Evolutionary conservation across 1,140 invertebrate genomes (phyloP), one percentile per base, ranked within the genome.

Genomic region (Aphaenogaster floridana): DNA sequence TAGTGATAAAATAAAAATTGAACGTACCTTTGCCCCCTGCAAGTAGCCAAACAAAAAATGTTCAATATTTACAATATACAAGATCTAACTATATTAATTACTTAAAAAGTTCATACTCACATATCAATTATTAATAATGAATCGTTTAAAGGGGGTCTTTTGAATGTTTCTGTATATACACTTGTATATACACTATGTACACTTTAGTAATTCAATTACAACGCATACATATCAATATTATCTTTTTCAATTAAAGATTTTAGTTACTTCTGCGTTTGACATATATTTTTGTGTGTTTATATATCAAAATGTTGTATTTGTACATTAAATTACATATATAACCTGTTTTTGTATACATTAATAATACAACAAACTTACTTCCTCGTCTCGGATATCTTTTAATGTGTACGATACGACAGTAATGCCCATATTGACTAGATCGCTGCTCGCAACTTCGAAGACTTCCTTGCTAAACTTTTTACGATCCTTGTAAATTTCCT

Each of bases 401-500:
- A 99, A 96, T 2, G 99, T 99, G 95, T 99, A 99, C 2, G 99
- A 99, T 9, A 99, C 99, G 6, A 99, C 99, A 78, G 98, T 99
- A 92, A 99, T 99, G 15, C 99, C 99, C 99, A 99, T 99, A 94
- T 99, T 99, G 86, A 99, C 98, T 81, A 99, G 96, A 96, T 99
- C 99, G 86, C 98, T 99, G 28, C 98, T 99, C 11, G 98, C 98
- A 11, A 99, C 98, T 96, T 99, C 98, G 92, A 99, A 99, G 3
- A 99, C 98, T 96, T 99, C 98, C 95, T 99, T 99, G 89, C 98
- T 99, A 95, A 99, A 99, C 95, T 99, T 99, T 96, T 99, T 99
- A 68, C 99, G 97, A 94, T 99, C 99, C 95, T 99, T 99, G 95
- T 99, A 99, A 94, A 99, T 99, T 96, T 99, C 99, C 97, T 97